Conservation (phyloP, 2,113 vertebrate species). For the Eudyptes chrysolophus region DNA sequence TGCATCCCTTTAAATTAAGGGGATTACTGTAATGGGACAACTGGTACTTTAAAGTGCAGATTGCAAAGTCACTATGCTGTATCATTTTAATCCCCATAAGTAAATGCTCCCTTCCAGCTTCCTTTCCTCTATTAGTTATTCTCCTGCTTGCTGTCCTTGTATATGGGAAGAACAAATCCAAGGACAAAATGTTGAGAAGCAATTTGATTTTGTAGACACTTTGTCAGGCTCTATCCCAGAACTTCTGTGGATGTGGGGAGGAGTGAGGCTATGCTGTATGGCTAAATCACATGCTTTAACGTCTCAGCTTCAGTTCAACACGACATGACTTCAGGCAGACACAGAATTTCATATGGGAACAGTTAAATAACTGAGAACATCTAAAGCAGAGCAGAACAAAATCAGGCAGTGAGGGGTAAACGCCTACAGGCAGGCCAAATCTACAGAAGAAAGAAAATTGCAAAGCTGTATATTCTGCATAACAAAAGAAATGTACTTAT, state of each 20-base stretch:
- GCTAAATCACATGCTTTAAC: constrained; percentile 35
- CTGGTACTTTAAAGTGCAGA: constrained; percentile 23
- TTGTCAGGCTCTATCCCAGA: constrained; percentile 40
- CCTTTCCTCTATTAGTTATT: neutral
- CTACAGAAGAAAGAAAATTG: neutral
- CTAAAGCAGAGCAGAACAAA: constrained; percentile 39
- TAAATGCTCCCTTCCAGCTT: constrained; percentile 34
- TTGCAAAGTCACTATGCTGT: neutral
- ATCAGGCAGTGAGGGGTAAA: constrained; percentile 49
- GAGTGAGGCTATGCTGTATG: constrained; percentile 7
- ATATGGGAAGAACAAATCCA: constrained; percentile 3
- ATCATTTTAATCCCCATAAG: constrained; percentile 51
- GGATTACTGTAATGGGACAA: constrained; percentile 44
- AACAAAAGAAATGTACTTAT: constrained; percentile 4
- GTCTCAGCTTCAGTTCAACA: constrained; percentile 36
- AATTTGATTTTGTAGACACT: constrained; percentile 35
- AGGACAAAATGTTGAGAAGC: constrained; percentile 53
- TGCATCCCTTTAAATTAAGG: constrained; percentile 42
- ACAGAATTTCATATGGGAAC: constrained; percentile 43
- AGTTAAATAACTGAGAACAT: constrained; percentile 47
- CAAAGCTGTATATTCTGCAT: neutral
- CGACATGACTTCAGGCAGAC: constrained; percentile 41
- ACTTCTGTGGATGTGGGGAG: neutral
- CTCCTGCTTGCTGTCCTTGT: constrained; percentile 19
- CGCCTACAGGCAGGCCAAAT: constrained; percentile 23